A percentile compares a stretch with the other conserved stretches of the same genome.
phyloP scores from a whole-genome alignment of 2,888 invertebrate genomes.

The Carcina quercana region DNA sequence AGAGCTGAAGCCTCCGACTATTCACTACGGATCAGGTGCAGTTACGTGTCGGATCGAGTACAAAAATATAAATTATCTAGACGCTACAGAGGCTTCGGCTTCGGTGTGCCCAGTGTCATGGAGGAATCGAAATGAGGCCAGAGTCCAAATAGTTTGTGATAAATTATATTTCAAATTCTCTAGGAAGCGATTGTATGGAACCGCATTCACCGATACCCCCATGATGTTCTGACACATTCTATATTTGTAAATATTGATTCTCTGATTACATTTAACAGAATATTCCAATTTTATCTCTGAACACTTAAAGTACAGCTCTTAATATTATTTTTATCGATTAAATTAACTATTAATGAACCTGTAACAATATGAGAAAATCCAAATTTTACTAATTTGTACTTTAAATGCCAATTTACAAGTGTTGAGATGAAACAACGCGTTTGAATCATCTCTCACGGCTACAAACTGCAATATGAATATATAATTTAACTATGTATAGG shows the following conservation, averaged over 20 bases:
- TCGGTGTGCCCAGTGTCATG: constrained; percentile 34
- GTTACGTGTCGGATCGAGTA: constrained; percentile 20
- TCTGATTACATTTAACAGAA: constrained; percentile 58
- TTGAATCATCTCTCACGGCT: constrained; percentile 63
- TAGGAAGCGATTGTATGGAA: constrained; percentile 12
- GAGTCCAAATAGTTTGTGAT: constrained; percentile 3
- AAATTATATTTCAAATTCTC: constrained; percentile 6
- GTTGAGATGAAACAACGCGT: constrained; percentile 60
- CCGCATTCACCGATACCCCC: constrained; percentile 35
- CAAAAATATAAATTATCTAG: constrained; percentile 33
- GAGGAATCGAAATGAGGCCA: constrained; percentile 27
- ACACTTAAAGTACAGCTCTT: constrained; percentile 75
- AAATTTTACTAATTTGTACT: constrained; percentile 75
- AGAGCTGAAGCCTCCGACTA: constrained; percentile 26
- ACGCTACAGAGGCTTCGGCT: constrained; percentile 32
- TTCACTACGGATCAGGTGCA: constrained; percentile 14
- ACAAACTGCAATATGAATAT: constrained; percentile 56
- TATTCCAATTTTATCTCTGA: constrained; percentile 65
- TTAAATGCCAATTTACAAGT: constrained; percentile 72
- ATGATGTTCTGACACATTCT: constrained; percentile 40
- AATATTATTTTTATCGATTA: constrained; percentile 63
- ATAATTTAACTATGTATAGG: constrained; percentile 48
- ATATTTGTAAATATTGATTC: constrained; percentile 39
- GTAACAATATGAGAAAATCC: constrained; percentile 73
- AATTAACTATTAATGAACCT: constrained; percentile 72